Percentiles rank a stretch among this genome's conserved stretches.
Evolutionary conservation across 2,888 invertebrate genomes (phyloP).

Genomic region (Gortyna flavago): DNA sequence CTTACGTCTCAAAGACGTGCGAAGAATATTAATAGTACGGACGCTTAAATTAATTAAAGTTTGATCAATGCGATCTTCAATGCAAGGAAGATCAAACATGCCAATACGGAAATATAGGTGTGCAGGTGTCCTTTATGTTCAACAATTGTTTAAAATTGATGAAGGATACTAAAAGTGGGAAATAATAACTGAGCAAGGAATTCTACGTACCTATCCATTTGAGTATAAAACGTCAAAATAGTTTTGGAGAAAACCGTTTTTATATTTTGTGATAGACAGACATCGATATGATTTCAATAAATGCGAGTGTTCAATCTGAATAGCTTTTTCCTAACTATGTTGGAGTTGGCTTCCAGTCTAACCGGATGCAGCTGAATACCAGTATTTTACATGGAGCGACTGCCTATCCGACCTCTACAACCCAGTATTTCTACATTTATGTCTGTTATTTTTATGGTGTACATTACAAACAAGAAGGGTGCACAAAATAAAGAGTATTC

Average conservation of each 20-base stretch:
- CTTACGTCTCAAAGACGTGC: constrained; percentile 34
- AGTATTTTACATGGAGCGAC: background rate
- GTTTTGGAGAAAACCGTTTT: background rate
- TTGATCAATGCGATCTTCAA: constrained; percentile 38
- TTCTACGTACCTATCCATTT: background rate
- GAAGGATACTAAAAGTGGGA: background rate
- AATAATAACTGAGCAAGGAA: background rate
- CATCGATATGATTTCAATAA: background rate
- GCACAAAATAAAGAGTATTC: too few relatives aligned
- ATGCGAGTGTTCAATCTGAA: background rate
- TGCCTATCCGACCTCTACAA: background rate
- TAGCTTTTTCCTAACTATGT: background rate
- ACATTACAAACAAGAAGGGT: too few relatives aligned
- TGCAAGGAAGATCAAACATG: constrained; percentile 28
- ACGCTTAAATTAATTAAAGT: constrained; percentile 44
- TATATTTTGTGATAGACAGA: background rate
- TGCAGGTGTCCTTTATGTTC: constrained; percentile 5
- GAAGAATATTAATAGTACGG: constrained; percentile 30
- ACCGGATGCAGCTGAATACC: background rate
- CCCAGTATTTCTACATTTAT: background rate
- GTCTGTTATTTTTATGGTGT: too few relatives aligned
- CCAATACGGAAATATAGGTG: constrained; percentile 40
- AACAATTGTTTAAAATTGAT: background rate
- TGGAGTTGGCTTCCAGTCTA: background rate
- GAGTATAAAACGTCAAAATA: background rate